These are phyloP conservation scores for Acrobasis repandana DNA, from an alignment of 2,888 invertebrate species.

Conservation along the genomic window DNA sequence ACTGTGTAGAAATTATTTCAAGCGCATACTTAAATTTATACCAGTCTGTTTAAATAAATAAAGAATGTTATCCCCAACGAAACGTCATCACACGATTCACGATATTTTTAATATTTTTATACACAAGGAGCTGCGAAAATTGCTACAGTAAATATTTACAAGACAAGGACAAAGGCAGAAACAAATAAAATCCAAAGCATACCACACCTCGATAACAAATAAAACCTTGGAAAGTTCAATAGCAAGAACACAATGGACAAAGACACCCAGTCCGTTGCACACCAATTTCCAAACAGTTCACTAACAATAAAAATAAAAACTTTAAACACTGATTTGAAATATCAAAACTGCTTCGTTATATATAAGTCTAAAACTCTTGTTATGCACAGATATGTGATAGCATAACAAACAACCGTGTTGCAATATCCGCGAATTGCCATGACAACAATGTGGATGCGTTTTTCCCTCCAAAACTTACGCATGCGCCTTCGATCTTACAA, in stretches of 20 bases:
- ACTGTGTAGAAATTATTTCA: too few relatives aligned
- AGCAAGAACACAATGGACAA: conserved; percentile 53
- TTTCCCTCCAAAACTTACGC: conserved; percentile 79
- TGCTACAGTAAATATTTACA: not conserved
- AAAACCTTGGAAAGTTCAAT: conserved; percentile 47
- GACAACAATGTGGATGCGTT: conserved; percentile 66
- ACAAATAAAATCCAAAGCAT: not conserved
- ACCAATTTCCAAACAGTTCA: conserved; percentile 13
- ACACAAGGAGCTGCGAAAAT: too few relatives aligned
- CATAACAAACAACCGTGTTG: conserved; percentile 48
- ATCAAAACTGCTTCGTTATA: conserved; percentile 22
- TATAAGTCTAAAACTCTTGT: not conserved
- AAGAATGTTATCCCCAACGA: too few relatives aligned
- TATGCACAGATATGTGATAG: conserved; percentile 28
- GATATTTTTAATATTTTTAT: too few relatives aligned
- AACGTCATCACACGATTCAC: too few relatives aligned
- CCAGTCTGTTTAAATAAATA: too few relatives aligned
- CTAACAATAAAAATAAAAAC: conserved; percentile 39
- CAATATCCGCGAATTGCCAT: conserved; percentile 61
- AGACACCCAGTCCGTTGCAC: conserved; percentile 39
- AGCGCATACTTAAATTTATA: too few relatives aligned
- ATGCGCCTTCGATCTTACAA: conserved; percentile 55
- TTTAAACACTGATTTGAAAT: conserved; percentile 28
- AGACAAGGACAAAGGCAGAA: not conserved
- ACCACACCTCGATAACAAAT: conserved; percentile 42